Evolutionary conservation across 2,797 vertebrate species (phyloP).

Genomic region (Lepus oiostolus): DNA sequence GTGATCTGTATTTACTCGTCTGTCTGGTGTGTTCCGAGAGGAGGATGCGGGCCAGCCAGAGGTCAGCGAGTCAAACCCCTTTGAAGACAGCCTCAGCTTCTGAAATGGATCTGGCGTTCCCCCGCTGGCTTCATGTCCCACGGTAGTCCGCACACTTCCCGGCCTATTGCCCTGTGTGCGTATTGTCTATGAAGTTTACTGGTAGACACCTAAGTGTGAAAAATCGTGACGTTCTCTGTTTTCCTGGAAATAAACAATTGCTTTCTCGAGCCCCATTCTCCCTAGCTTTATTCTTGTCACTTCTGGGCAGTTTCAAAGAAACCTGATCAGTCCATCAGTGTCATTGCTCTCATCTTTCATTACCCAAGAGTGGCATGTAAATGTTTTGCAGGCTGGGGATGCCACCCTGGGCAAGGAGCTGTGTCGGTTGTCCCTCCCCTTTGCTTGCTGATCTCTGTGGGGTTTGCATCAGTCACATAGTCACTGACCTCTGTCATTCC

Average conservation of each 20-base stretch:
- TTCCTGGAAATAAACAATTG: neutral
- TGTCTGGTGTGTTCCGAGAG: slow-evolving; percentile 78
- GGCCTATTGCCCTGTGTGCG: neutral
- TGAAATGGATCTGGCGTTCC: slow-evolving; percentile 66
- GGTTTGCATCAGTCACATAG: neutral
- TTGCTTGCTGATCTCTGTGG: neutral
- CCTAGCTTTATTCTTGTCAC: neutral
- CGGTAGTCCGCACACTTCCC: slow-evolving; percentile 55
- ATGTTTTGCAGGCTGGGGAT: neutral
- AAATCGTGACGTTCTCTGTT: neutral
- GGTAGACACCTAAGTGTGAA: slow-evolving; percentile 26
- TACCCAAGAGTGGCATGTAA: neutral
- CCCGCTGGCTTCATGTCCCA: slow-evolving; percentile 29
- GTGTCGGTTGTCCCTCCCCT: accelerated
- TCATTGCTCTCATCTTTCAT: neutral
- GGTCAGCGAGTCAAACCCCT: slow-evolving; percentile 75
- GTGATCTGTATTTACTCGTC: slow-evolving; percentile 81
- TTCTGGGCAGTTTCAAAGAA: neutral
- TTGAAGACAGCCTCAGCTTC: slow-evolving; percentile 83
- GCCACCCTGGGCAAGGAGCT: neutral
- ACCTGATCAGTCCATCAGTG: neutral
- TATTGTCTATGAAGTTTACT: neutral
- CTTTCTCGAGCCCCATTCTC: neutral
- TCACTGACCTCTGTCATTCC: neutral
- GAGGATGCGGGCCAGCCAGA: slow-evolving; percentile 76